Evolutionary conservation across 2,797 vertebrate species (phyloP).

Genomic region (Platalea minor): DNA sequence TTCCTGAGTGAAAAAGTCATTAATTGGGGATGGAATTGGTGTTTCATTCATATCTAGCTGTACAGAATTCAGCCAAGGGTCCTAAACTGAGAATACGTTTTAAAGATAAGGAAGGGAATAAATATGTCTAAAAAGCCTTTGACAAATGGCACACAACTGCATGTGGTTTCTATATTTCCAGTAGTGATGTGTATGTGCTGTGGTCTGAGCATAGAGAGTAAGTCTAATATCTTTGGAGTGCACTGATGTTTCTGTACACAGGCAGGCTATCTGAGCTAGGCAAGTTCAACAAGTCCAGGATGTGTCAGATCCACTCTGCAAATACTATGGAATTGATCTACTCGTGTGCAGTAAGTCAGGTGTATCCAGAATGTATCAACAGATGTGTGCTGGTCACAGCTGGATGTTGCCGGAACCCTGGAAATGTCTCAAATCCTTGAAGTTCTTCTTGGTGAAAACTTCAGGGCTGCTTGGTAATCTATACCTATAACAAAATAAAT

Average conservation of each 20-base stretch:
- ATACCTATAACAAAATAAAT: neutral
- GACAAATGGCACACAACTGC: neutral
- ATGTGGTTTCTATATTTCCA: neutral
- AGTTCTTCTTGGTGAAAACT: neutral
- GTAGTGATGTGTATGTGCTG: neutral
- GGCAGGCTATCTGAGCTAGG: neutral
- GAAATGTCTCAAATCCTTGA: neutral
- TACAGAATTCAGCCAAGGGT: neutral
- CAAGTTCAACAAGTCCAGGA: neutral
- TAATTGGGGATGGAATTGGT: neutral
- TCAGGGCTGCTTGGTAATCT: neutral
- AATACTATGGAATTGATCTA: neutral
- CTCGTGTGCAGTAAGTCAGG: fast-evolving
- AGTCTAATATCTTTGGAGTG: neutral
- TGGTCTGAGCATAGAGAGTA: neutral
- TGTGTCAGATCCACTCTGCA: neutral
- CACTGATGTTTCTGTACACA: neutral
- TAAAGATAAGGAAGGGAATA: neutral
- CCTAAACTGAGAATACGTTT: neutral
- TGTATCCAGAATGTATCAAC: neutral
- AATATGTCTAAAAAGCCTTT: neutral
- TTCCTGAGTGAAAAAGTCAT: neutral
- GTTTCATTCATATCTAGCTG: neutral
- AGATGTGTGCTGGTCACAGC: fast-evolving
- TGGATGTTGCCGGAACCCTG: neutral